These are phyloP conservation scores for Hozukius guyotensis DNA, from an alignment of 2,797 vertebrate genomes.

Conservation along the genomic window DNA sequence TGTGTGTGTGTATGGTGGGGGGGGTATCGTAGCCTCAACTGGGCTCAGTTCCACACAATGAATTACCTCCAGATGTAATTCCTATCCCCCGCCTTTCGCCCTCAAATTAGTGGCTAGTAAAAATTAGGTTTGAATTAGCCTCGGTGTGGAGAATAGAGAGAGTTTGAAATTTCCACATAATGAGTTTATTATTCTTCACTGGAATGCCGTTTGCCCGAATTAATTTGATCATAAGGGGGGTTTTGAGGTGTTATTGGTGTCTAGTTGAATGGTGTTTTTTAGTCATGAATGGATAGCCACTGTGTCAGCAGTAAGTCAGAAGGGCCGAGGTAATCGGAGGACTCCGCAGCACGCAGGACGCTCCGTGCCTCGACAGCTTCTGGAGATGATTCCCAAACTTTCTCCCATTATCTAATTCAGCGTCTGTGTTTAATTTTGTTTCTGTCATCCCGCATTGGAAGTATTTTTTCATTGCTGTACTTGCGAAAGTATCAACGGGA, in stretches of 20 bases:
- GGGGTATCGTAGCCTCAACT: constrained; percentile 70
- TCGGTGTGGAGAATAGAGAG: constrained; percentile 73
- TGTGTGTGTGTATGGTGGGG: constrained; percentile 10
- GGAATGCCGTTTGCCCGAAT: constrained; percentile 75
- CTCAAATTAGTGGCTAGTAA: constrained; percentile 86
- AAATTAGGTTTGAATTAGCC: constrained; percentile 86
- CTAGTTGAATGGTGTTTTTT: constrained; percentile 74
- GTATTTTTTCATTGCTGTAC: constrained; percentile 41
- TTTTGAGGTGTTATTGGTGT: constrained; percentile 77
- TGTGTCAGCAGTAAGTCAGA: constrained; percentile 62
- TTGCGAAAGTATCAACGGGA: constrained; percentile 36
- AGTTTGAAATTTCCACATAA: constrained; percentile 84
- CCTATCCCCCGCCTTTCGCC: constrained; percentile 74
- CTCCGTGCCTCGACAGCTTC: constrained; percentile 31
- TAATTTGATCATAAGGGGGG: constrained; percentile 65
- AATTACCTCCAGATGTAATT: constrained; percentile 88
- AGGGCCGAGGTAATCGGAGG: constrained; percentile 57
- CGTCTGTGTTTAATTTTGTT: constrained; percentile 21
- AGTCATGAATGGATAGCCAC: constrained; percentile 71
- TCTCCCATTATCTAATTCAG: constrained; percentile 22
- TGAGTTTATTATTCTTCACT: constrained; percentile 87
- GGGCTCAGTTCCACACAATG: constrained; percentile 79
- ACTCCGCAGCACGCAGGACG: neutral
- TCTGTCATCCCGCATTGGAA: constrained; percentile 34
- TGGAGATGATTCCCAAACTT: constrained; percentile 38